A percentile compares a stretch with the other conserved stretches of the same genome.
Conservation (phyloP, 2,113 vertebrate genomes). For the Oreocharis arfaki region DNA sequence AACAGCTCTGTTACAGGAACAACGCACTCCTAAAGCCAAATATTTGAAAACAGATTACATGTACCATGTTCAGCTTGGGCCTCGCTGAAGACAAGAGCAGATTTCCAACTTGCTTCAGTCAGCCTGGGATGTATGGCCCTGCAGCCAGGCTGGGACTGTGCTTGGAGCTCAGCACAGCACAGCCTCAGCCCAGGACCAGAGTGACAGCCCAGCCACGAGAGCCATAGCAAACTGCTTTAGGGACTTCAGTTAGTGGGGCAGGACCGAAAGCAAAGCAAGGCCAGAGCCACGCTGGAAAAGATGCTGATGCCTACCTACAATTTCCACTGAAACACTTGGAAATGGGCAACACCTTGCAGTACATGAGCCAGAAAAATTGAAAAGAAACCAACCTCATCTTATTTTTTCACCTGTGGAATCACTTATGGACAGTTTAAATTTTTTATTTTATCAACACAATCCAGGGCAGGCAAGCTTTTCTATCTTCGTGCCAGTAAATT, state of each 20-base stretch:
- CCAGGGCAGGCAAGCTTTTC: background rate
- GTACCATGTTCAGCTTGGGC: background rate
- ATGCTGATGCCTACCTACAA: background rate
- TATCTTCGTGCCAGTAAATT: background rate
- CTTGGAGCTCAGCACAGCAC: fast-evolving
- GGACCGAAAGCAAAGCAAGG: background rate
- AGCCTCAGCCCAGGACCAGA: background rate
- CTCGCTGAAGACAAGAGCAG: background rate
- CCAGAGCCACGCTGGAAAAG: background rate
- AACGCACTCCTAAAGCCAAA: background rate
- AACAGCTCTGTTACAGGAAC: constrained; percentile 52
- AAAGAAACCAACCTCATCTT: background rate
- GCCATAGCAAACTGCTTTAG: background rate
- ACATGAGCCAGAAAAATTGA: background rate
- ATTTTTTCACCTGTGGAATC: background rate
- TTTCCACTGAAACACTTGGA: background rate
- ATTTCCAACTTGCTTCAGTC: background rate
- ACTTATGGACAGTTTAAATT: background rate
- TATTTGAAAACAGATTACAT: constrained; percentile 7
- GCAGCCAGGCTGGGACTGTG: background rate
- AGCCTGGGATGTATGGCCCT: fast-evolving
- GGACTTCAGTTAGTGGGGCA: background rate
- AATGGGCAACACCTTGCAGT: background rate
- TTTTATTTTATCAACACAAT: background rate
- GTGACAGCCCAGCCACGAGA: fast-evolving